Conservation (phyloP, 2,888 invertebrate species). For the Andricus curvator region DNA sequence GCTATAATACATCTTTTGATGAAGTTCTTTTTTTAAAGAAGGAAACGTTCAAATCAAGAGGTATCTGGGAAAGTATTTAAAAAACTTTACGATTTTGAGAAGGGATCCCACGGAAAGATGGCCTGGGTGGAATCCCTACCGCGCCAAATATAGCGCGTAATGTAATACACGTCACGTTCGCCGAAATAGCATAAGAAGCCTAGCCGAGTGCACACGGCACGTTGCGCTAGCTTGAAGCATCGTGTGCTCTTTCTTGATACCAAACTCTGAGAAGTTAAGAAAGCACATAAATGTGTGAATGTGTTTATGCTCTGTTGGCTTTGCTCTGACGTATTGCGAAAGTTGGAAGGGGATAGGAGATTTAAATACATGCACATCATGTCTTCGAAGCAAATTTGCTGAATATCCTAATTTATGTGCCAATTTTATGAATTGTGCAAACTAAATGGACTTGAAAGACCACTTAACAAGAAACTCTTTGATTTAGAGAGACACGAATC, state of each 20-base stretch:
- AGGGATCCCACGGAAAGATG: constrained; percentile 51
- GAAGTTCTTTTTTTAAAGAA: not conserved
- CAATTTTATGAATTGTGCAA: constrained; percentile 25
- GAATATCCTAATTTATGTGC: not conserved
- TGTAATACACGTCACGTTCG: constrained; percentile 80
- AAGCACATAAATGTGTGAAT: constrained; percentile 10
- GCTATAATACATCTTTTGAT: not conserved
- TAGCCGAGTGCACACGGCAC: constrained; percentile 81
- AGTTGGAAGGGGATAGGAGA: constrained; percentile 7
- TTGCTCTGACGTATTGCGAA: constrained; percentile 22
- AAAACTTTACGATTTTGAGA: constrained; percentile 17
- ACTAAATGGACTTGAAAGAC: not conserved
- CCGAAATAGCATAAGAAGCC: constrained; percentile 80
- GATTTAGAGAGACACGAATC: not conserved
- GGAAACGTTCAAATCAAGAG: not conserved
- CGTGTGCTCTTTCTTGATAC: constrained; percentile 47
- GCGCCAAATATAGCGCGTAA: constrained; percentile 82
- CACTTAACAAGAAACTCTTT: not conserved
- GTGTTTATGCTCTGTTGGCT: not conserved
- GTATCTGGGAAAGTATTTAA: constrained; percentile 6
- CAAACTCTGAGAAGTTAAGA: not conserved
- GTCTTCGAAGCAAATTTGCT: not conserved
- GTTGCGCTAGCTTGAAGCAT: constrained; percentile 59
- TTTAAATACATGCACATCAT: not conserved
- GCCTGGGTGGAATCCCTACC: constrained; percentile 58